Percentiles rank a stretch among this genome's conserved stretches.
Conservation (phyloP, 2,888 invertebrate species). For the Merodon equestris region DNA sequence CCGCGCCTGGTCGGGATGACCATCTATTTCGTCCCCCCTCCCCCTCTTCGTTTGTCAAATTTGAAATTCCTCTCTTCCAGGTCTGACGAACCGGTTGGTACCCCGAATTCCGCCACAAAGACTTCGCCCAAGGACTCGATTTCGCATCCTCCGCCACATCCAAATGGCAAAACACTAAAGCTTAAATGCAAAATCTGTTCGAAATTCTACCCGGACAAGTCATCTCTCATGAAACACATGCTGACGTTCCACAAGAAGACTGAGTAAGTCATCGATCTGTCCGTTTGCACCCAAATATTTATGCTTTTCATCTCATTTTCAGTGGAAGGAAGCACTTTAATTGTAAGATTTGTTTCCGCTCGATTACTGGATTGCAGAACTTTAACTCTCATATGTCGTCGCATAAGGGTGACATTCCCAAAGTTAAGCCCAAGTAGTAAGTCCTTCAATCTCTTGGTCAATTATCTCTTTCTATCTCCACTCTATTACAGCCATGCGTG, state of each 20-base stretch:
- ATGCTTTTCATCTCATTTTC: background rate
- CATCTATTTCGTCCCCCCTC: too few species aligned
- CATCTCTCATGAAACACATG: constrained; percentile 63
- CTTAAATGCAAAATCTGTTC: constrained; percentile 60
- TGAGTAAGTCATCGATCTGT: constrained; percentile 36
- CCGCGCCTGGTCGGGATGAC: too few species aligned
- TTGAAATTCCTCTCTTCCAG: constrained; percentile 23
- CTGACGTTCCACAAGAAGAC: constrained; percentile 56
- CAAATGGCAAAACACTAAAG: constrained; percentile 55
- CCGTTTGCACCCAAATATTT: too few species aligned
- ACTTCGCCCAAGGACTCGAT: constrained; percentile 30
- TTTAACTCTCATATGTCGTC: constrained; percentile 62
- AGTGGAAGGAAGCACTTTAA: constrained; percentile 63
- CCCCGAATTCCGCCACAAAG: constrained; percentile 41
- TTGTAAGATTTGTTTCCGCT: constrained; percentile 62
- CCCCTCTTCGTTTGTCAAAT: too few species aligned
- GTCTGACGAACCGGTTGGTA: constrained; percentile 30
- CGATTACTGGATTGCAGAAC: constrained; percentile 57
- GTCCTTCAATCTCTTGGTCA: constrained; percentile 8
- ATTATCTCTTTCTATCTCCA: too few species aligned
- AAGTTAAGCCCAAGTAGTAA: constrained; percentile 59
- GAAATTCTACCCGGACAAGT: constrained; percentile 58
- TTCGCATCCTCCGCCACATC: constrained; percentile 15
- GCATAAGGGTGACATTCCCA: constrained; percentile 57
- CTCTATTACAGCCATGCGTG: constrained; percentile 47